Conservation (phyloP, 2,797 vertebrate species). For the Poecilia picta region DNA sequence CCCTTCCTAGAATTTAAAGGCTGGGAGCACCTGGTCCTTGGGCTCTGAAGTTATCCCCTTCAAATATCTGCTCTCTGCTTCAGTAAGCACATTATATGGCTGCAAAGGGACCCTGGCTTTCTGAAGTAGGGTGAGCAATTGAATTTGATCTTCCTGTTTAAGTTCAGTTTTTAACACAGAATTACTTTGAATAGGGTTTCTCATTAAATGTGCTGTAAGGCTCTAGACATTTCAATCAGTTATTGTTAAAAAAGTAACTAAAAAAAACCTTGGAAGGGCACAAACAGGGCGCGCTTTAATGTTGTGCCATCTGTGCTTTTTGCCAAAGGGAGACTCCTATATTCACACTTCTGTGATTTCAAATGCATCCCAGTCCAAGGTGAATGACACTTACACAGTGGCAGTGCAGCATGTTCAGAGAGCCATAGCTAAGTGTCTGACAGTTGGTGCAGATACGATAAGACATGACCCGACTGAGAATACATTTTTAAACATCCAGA, state of each 20-base stretch:
- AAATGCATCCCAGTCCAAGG: conserved; percentile 59
- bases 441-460: conserved; percentile 68
- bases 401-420: conserved; percentile 68
- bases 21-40: conserved; percentile 71
- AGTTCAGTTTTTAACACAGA: conserved; percentile 26
- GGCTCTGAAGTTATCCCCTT: conserved; percentile 74
- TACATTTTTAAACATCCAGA: conserved; percentile 19
- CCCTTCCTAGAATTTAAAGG: conserved; percentile 62
- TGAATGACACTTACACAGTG: conserved; percentile 76
- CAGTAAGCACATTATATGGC: conserved; percentile 58
- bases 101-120: conserved; percentile 40
- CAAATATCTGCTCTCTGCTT: conserved; percentile 67
- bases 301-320: conserved; percentile 60
- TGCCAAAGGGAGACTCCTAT: conserved; percentile 59
- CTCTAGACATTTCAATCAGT: conserved; percentile 25
- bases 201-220: conserved; percentile 32
- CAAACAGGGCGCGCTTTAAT: conserved; percentile 31
- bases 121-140: conserved; percentile 27
- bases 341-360: conserved; percentile 70
- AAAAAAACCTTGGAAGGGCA: conserved; percentile 12
- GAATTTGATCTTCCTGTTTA: conserved; percentile 13
- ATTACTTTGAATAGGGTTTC: conserved; percentile 13
- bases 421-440: conserved; percentile 68
- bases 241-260: conserved; percentile 8
- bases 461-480: conserved; percentile 64